phyloP scores from a whole-genome alignment of 1,140 invertebrate genomes.

The Brachionus koreanus region DNA sequence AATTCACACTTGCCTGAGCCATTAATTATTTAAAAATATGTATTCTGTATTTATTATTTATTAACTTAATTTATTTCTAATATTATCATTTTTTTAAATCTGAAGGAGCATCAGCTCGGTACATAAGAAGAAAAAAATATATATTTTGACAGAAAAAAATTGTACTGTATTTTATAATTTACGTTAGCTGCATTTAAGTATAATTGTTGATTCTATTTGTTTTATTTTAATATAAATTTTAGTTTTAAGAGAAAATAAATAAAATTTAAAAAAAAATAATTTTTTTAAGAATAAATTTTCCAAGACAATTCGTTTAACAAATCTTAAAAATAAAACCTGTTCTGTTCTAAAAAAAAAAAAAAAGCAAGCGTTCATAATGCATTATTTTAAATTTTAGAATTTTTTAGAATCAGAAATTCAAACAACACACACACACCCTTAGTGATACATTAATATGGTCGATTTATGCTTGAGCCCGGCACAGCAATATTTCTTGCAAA shows the following conservation, averaged over 20 bases:
- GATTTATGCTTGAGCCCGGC: neutral
- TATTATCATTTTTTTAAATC: too few species aligned
- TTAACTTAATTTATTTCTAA: too few species aligned
- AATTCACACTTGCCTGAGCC: too few species aligned
- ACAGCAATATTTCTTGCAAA: conserved; percentile 41
- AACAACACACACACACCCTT: conserved; percentile 29
- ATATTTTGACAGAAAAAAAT: too few species aligned
- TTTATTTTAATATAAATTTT: too few species aligned
- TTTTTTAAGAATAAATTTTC: neutral
- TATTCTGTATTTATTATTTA: too few species aligned
- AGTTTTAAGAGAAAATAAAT: neutral
- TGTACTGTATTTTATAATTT: too few species aligned
- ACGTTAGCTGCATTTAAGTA: too few species aligned
- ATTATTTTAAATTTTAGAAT: neutral
- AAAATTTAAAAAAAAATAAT: neutral
- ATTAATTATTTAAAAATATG: too few species aligned
- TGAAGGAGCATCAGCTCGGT: too few species aligned
- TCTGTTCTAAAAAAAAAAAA: neutral
- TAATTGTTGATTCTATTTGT: too few species aligned
- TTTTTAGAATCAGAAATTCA: conserved; percentile 30
- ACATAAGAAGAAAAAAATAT: too few species aligned
- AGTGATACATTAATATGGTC: neutral
- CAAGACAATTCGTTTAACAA: neutral
- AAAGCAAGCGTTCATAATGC: neutral
- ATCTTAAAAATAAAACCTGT: neutral